Percentiles rank a stretch among this genome's conserved stretches.
Conservation (phyloP, 1,140 invertebrate species). For the fruit fly (Drosophila melanogaster) region Release_6_plus_ISO1_MT NT_037436.4:7884501-7885000, state of each 20-base stretch:
- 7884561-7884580: neutral
- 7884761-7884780: slow-evolving; percentile 27
- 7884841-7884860: neutral
- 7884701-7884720: slow-evolving; percentile 5
- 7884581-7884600: slow-evolving; percentile 6
- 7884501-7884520: too few species aligned
- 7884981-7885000: neutral
- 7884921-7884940: slow-evolving; percentile 39
- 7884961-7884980: slow-evolving; percentile 5
- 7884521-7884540: neutral
- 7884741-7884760: slow-evolving; percentile 25
- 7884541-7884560: neutral
- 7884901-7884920: slow-evolving; percentile 61
- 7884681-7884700: slow-evolving; percentile 7
- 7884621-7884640: slow-evolving; percentile 34
- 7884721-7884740: slow-evolving; percentile 26
- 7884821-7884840: neutral
- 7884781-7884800: slow-evolving; percentile 40
- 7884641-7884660: slow-evolving; percentile 12
- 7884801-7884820: slow-evolving; percentile 21
- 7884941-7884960: slow-evolving; percentile 57
- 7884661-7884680: slow-evolving; percentile 26
- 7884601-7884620: slow-evolving; percentile 1
- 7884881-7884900: slow-evolving; percentile 69
- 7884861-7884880: slow-evolving; percentile 56